Conservation (phyloP, 2,888 invertebrate species). For the Trimorus sp. region DNA sequence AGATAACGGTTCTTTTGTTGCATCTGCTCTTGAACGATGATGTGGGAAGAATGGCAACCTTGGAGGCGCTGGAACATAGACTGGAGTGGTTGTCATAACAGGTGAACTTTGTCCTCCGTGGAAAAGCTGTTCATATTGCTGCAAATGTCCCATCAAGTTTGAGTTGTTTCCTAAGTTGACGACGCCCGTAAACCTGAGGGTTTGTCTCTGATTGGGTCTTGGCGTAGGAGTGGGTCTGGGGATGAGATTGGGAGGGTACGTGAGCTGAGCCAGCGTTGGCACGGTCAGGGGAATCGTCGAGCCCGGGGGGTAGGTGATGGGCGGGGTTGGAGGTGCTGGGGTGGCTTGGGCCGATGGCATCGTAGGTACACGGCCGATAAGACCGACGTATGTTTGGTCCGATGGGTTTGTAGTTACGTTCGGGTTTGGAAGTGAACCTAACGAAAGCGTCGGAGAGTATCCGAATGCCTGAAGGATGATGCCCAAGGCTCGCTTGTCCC, state of each 20-base stretch:
- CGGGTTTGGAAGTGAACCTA: conserved; percentile 75
- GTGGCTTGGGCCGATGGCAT: conserved; percentile 40
- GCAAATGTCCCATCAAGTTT: conserved; percentile 75
- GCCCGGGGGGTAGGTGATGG: conserved; percentile 64
- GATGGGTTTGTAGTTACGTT: conserved; percentile 51
- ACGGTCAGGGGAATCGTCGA: conserved; percentile 57
- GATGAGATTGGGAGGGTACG: conserved; percentile 58
- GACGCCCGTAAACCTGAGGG: conserved; percentile 77
- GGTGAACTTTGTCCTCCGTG: conserved; percentile 67
- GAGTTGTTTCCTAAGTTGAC: conserved; percentile 78
- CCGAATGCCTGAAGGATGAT: conserved; percentile 78
- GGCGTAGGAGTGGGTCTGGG: conserved; percentile 48
- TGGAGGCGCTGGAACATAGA: conserved; percentile 43
- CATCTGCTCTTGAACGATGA: conserved; percentile 11
- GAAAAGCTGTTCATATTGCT: conserved; percentile 76
- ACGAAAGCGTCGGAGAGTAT: conserved; percentile 74
- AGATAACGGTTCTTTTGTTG: conserved; percentile 63
- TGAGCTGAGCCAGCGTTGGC: conserved; percentile 52
- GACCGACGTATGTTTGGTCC: conserved; percentile 49
- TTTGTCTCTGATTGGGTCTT: conserved; percentile 72
- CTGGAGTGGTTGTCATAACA: background rate
- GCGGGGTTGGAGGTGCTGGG: conserved; percentile 37
- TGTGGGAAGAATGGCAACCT: conserved; percentile 49
- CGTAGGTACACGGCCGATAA: conserved; percentile 52
- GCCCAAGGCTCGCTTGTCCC: conserved; percentile 78